Evolutionary conservation across 2,888 invertebrate genomes (phyloP).

Genomic region (Eupithecia centaureata): DNA sequence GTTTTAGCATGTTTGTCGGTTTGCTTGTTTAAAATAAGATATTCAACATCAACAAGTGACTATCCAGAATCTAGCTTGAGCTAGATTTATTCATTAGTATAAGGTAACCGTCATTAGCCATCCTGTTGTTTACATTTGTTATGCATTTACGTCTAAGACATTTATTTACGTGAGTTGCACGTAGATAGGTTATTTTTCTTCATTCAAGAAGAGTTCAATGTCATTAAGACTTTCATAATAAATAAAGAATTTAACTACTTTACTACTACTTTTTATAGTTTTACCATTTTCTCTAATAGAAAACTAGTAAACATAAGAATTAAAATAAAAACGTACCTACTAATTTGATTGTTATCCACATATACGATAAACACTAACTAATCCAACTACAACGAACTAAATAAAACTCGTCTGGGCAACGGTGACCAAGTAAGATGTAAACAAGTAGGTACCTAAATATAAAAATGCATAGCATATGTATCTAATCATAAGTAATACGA

Average conservation of each 20-base stretch:
- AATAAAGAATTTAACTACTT: no score
- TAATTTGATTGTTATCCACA: no score
- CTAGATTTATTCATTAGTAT: background rate
- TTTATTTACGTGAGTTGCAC: background rate
- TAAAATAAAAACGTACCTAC: no score
- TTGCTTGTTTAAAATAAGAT: background rate
- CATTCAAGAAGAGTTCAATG: background rate
- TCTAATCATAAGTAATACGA: background rate
- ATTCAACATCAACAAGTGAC: background rate
- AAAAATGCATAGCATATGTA: background rate
- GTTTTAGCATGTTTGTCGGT: background rate
- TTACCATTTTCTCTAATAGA: no score
- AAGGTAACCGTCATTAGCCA: no score
- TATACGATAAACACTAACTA: no score
- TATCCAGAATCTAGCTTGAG: background rate
- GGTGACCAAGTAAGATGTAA: background rate
- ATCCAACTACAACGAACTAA: background rate
- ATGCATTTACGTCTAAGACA: no score
- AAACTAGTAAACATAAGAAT: no score
- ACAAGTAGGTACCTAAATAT: background rate
- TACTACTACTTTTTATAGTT: no score
- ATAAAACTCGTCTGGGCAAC: background rate
- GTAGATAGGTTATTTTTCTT: background rate
- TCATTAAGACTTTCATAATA: no score
- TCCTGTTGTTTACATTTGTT: background rate